A percentile compares a stretch with the other conserved stretches of the same genome.
Conservation (phyloP, 1,140 invertebrate species). For the Scylla paramamosain region DNA sequence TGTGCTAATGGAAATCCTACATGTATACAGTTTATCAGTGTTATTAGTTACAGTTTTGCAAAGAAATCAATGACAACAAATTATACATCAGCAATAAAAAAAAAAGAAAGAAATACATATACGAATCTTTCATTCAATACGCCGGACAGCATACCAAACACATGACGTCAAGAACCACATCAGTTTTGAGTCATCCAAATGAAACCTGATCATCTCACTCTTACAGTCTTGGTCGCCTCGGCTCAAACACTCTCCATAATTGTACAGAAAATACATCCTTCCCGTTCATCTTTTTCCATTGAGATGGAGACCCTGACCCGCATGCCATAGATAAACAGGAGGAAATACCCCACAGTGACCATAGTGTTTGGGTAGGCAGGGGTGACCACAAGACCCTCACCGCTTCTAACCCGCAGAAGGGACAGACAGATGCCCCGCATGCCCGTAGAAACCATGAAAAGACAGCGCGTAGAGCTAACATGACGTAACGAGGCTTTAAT, state of each 20-base stretch:
- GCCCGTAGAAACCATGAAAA: not conserved
- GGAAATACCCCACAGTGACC: conserved; percentile 19
- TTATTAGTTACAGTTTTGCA: too few relatives aligned
- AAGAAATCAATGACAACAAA: too few relatives aligned
- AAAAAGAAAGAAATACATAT: too few relatives aligned
- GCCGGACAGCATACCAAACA: too few relatives aligned
- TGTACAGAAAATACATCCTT: not conserved
- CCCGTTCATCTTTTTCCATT: not conserved
- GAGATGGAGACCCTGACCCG: not conserved
- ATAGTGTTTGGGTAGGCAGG: conserved; percentile 8
- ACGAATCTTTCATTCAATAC: too few relatives aligned
- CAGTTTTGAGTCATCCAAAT: too few relatives aligned
- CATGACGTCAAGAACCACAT: too few relatives aligned
- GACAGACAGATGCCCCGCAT: not conserved
- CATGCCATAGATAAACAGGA: conserved; percentile 40
- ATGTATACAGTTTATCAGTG: too few relatives aligned
- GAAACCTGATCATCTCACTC: too few relatives aligned
- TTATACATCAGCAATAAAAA: too few relatives aligned
- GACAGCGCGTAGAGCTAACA: not conserved
- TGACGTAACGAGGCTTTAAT: not conserved
- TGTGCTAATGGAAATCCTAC: not conserved
- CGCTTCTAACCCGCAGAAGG: not conserved
- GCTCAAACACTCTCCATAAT: too few relatives aligned
- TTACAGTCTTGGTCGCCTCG: too few relatives aligned
- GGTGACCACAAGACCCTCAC: not conserved